These are phyloP conservation scores for Pissodes strobi DNA, from an alignment of 1,140 invertebrate genomes.

Conservation along the genomic window DNA sequence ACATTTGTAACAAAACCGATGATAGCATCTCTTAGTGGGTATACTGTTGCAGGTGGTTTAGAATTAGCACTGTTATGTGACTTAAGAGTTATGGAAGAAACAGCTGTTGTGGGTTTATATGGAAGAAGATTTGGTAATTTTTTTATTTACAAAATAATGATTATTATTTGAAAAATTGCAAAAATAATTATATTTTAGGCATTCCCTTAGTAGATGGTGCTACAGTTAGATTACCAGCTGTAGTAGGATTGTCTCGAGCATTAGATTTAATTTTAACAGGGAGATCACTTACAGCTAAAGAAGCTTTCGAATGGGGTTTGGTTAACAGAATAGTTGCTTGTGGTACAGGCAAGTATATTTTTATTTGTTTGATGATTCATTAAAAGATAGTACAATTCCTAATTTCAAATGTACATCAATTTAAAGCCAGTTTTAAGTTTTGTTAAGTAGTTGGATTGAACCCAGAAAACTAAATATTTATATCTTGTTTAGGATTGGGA, in stretches of 20 bases:
- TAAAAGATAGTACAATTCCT: no score
- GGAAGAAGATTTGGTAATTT: constrained; percentile 81
- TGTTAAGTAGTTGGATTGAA: no score
- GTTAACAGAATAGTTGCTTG: constrained; percentile 75
- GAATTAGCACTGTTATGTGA: constrained; percentile 92
- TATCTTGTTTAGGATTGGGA: constrained; percentile 64
- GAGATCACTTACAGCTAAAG: constrained; percentile 70
- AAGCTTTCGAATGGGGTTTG: constrained; percentile 80
- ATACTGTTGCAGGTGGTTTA: constrained; percentile 85
- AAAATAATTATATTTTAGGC: no score
- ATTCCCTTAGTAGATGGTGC: constrained; percentile 84
- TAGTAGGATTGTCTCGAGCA: constrained; percentile 83
- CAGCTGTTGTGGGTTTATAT: constrained; percentile 79
- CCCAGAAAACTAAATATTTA: no score
- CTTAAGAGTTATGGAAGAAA: constrained; percentile 83
- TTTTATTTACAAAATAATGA: no score
- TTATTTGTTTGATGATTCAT: no score
- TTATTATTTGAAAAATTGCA: no score
- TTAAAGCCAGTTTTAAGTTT: no score
- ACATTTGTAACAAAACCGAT: constrained; percentile 69
- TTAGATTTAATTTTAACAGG: constrained; percentile 88
- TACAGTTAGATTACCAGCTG: constrained; percentile 74
- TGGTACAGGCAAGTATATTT: constrained; percentile 70
- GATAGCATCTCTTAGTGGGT: constrained; percentile 84
- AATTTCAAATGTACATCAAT: no score